Conservation (phyloP, 2,888 invertebrate genomes). For the Lissocephala sabroskyi region DNA sequence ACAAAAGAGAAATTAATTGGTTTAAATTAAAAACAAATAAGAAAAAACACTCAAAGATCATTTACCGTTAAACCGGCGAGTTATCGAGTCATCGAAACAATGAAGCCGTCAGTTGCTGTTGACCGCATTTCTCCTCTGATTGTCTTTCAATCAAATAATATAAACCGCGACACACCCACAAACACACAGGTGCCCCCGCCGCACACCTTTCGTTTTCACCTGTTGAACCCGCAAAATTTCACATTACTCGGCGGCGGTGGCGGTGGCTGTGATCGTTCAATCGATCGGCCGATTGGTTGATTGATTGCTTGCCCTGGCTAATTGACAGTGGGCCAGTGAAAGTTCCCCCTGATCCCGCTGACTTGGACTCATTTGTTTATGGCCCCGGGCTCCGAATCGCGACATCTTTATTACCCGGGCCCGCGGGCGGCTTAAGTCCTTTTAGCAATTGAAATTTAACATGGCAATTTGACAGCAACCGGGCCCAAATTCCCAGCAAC, state of each 20-base stretch:
- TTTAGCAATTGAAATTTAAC: slow-evolving; percentile 32
- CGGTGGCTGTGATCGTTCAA: too few relatives aligned
- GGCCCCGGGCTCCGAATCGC: slow-evolving; percentile 13
- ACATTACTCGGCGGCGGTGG: too few relatives aligned
- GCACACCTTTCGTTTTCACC: too few relatives aligned
- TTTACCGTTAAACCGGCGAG: slow-evolving; percentile 11
- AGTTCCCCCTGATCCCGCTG: neutral
- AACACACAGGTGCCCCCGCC: too few relatives aligned
- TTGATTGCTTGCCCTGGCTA: neutral
- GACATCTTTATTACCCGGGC: slow-evolving; percentile 27
- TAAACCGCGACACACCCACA: too few relatives aligned
- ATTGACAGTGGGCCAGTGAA: neutral
- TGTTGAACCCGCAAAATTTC: too few relatives aligned
- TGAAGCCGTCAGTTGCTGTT: neutral
- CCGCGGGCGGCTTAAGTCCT: neutral
- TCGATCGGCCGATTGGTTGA: neutral
- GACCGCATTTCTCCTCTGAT: too few relatives aligned
- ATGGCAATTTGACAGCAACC: slow-evolving; percentile 19
- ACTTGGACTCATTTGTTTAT: slow-evolving; percentile 28
- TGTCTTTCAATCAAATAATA: too few relatives aligned
- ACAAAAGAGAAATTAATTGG: slow-evolving; percentile 6
- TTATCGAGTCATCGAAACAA: slow-evolving; percentile 7
- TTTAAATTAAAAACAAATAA: slow-evolving; percentile 10
- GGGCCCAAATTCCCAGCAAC: too few relatives aligned
- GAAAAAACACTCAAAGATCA: neutral